Base-by-base conservation (phyloP, 2,113 vertebrate genomes). In the Rhinolophus ferrumequinum region DNA sequence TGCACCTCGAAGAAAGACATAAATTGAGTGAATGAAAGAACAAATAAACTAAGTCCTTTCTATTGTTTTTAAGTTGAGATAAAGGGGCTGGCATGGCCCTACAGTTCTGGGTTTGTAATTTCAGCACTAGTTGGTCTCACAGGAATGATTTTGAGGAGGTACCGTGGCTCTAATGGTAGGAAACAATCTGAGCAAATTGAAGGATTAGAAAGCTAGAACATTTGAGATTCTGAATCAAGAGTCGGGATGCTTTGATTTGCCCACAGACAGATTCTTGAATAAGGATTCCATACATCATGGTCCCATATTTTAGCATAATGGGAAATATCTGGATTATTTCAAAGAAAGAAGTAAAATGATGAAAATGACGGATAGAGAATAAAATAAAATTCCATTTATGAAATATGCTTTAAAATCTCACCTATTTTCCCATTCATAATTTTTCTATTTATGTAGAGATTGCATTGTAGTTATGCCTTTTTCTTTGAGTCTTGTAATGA, bases 1-100 rank as follows among this genome's bases (percentile, higher is more conserved):
- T 33, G 56, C 6, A 70, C 54, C 62, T 96, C 81, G 90, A 84
- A 94, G 73, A 79, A 93, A 97, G 50, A 69, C 44, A 88, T 73
- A 93, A 52, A 94, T 73, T 86, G 26, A 79, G 26, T 77, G 28
- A 70, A 79, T 86, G 52, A 90, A 90, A 96, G 70, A 79, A 95
- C 77, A 97, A 94, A 87, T 83, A 92, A 93, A 94, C 81, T 26
- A 76, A 94, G 58, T 56, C 22, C 21, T 95, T 88, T 87, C 60
- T 96, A 60, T 75, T 91, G 76, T 85, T 97, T 96, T 47, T 75
- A 90, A 83, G 18, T 21, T 88, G 41, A 95, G 81, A 69, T 64
- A 96, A 93, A 8, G 13, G 7, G 33, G 28, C 64, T 85, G 52
- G 18, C 14, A 66, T 41, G 44, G 91, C 26, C 24, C 66, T 35